Evolutionary conservation across 2,888 invertebrate species (phyloP).

Genomic region (Synanthedon formicaeformis): DNA sequence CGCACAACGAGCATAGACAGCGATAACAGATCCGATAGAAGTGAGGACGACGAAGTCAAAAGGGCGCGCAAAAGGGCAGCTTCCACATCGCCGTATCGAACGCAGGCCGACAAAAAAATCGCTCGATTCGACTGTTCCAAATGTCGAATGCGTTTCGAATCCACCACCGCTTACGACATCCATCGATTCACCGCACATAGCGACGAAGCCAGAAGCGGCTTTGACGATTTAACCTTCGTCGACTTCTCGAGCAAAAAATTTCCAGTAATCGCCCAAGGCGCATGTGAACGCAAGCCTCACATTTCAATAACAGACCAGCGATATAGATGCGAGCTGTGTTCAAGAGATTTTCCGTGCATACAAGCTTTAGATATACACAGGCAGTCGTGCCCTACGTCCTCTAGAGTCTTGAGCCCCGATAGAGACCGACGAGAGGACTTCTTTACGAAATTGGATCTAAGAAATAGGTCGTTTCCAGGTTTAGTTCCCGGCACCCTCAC

Average conservation of each 20-base stretch:
- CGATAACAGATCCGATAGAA: conserved; percentile 70
- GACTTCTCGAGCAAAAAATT: conserved; percentile 86
- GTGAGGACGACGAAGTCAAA: conserved; percentile 53
- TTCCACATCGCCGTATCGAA: conserved; percentile 43
- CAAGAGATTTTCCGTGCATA: conserved; percentile 77
- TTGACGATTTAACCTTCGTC: conserved; percentile 79
- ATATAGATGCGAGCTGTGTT: conserved; percentile 78
- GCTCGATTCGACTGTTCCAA: conserved; percentile 74
- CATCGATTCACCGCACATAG: conserved; percentile 76
- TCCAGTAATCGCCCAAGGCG: conserved; percentile 79
- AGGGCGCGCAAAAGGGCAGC: conserved; percentile 53
- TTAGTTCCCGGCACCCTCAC: conserved; percentile 57
- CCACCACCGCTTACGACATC: conserved; percentile 76
- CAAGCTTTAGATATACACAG: conserved; percentile 78
- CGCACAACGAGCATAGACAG: conserved; percentile 65
- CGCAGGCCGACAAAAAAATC: conserved; percentile 49
- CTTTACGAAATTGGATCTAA: conserved; percentile 82
- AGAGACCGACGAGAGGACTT: conserved; percentile 80
- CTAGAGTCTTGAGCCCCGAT: conserved; percentile 60
- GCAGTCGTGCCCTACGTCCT: conserved; percentile 48
- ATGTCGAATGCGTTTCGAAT: conserved; percentile 81
- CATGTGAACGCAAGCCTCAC: conserved; percentile 76
- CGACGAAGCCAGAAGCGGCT: conserved; percentile 72
- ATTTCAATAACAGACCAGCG: conserved; percentile 71
- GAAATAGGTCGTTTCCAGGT: conserved; percentile 72